These are phyloP conservation scores for Catocala nupta DNA, from an alignment of 2,888 invertebrate species.

Conservation along the genomic window DNA sequence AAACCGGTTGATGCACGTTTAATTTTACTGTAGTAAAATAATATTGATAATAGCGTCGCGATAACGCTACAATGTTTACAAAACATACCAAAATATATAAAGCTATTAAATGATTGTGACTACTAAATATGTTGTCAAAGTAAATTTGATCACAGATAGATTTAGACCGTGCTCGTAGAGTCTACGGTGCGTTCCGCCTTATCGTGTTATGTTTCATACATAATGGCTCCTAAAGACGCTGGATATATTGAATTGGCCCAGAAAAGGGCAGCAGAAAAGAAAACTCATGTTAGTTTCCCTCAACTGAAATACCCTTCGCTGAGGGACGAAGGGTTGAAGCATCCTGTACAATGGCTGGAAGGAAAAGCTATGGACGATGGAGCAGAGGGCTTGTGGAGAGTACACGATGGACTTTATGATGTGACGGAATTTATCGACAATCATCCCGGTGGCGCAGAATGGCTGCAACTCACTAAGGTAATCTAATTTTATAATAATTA, in stretches of 20 bases:
- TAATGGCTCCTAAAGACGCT: slow-evolving; percentile 64
- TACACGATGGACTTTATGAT: slow-evolving; percentile 93
- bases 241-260: slow-evolving; percentile 68
- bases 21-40: no score
- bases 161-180: no score
- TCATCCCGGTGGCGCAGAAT: slow-evolving; percentile 95
- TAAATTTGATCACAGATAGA: no score
- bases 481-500: slow-evolving; percentile 16
- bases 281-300: slow-evolving; percentile 83
- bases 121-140: no score
- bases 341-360: slow-evolving; percentile 87
- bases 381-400: slow-evolving; percentile 93
- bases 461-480: slow-evolving; percentile 91
- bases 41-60: no score
- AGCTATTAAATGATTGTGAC: no score
- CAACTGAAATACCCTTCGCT: slow-evolving; percentile 84
- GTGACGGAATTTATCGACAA: slow-evolving; percentile 91
- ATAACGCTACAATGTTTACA: no score
- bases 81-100: no score
- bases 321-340: slow-evolving; percentile 77
- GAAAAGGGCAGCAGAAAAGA: slow-evolving; percentile 68
- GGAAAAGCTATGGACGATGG: slow-evolving; percentile 90
- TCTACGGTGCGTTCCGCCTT: no score
- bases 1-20: no score
- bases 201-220: slow-evolving; percentile 1